phyloP scores from a whole-genome alignment of 2,888 invertebrate species.

The Drosophila dives region DNA sequence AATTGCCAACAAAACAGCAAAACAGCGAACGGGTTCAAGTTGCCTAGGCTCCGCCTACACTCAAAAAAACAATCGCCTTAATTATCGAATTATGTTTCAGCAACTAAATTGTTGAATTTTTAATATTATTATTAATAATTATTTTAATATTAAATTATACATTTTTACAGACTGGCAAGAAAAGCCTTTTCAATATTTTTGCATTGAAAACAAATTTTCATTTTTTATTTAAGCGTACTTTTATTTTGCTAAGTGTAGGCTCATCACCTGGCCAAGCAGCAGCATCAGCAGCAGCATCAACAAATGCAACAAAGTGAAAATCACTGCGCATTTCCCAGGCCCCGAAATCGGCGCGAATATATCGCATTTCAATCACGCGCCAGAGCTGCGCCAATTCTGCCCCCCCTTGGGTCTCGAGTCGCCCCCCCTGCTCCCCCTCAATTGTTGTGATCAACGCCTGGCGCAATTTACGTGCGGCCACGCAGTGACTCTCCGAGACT shows the following conservation, averaged over 20 bases:
- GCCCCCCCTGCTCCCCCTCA: background rate
- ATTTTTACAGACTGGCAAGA: no score
- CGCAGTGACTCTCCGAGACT: slow-evolving; percentile 52
- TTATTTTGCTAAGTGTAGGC: slow-evolving; percentile 5
- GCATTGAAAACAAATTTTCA: no score
- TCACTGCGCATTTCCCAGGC: slow-evolving; percentile 80
- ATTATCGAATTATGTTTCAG: background rate
- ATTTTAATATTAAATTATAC: no score
- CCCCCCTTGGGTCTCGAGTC: slow-evolving; percentile 7
- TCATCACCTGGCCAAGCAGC: slow-evolving; percentile 37
- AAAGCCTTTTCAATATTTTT: no score
- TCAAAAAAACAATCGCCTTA: background rate
- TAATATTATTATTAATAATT: no score
- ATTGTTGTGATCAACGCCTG: slow-evolving; percentile 21
- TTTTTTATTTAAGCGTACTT: no score
- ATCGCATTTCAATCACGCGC: slow-evolving; percentile 84
- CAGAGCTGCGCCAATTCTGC: slow-evolving; percentile 48
- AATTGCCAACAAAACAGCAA: slow-evolving; percentile 72
- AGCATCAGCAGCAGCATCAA: slow-evolving; percentile 21
- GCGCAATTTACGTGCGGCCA: slow-evolving; percentile 77
- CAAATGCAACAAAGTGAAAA: slow-evolving; percentile 60
- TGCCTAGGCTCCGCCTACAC: slow-evolving; percentile 20
- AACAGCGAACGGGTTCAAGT: slow-evolving; percentile 46
- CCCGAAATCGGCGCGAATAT: slow-evolving; percentile 81
- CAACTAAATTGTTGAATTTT: no score